These are phyloP conservation scores for Trematomus loennbergii DNA, from an alignment of 2,113 vertebrate species.

Conservation along the genomic window DNA sequence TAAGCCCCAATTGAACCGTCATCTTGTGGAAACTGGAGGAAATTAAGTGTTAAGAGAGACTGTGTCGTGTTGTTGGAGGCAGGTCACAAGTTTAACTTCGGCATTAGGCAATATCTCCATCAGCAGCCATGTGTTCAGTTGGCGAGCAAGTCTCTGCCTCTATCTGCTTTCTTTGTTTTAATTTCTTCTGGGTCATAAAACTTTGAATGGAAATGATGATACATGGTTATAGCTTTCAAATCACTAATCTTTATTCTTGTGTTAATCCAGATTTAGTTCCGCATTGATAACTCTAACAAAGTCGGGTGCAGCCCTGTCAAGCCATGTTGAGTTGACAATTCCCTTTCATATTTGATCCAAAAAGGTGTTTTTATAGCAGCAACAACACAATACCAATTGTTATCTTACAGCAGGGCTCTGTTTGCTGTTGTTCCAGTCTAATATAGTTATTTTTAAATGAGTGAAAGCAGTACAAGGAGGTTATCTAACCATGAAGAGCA, in stretches of 20 bases:
- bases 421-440: not conserved
- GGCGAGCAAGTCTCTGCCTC: not conserved
- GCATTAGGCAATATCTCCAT: slow-evolving; percentile 21
- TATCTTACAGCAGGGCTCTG: not conserved
- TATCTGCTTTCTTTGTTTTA: slow-evolving; percentile 14
- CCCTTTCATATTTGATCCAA: not conserved
- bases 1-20: slow-evolving; percentile 10
- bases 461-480: not conserved
- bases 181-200: slow-evolving; percentile 16
- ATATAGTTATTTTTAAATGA: not conserved
- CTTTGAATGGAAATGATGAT: slow-evolving; percentile 32
- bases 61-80: slow-evolving; percentile 17
- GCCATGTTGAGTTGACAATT: not conserved
- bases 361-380: not conserved
- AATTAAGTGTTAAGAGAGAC: not conserved
- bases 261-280: slow-evolving; percentile 11
- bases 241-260: slow-evolving; percentile 7
- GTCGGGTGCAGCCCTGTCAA: not conserved
- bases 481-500: not conserved
- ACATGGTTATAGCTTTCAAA: not conserved
- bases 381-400: not conserved
- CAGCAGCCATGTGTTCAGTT: slow-evolving; percentile 21
- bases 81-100: slow-evolving; percentile 50
- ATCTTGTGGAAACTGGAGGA: slow-evolving; percentile 7
- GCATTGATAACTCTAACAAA: slow-evolving; percentile 1